Evolutionary conservation across 2,888 invertebrate genomes (phyloP), one percentile per base, ranked within the genome.

Genomic region (Cordilura impudica): DNA sequence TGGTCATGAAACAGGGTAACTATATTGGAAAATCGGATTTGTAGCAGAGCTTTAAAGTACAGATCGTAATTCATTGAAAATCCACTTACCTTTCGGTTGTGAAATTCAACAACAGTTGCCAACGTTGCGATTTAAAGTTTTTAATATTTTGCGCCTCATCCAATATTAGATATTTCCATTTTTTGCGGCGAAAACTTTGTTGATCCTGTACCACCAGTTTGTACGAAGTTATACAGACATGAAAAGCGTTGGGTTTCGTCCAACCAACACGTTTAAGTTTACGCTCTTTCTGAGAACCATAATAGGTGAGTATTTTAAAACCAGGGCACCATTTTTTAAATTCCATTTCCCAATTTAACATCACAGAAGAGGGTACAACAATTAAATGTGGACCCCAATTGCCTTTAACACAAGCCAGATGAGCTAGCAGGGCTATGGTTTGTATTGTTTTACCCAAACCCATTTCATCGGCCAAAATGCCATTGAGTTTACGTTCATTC

Each of bases 261-360:
- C 99, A 99, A 47, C 99, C 96, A 70, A 94, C 95, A 84, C 97
- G 92, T 88, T 97, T 97, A 82, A 94, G 90, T 90, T 96, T 97
- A 71, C 99, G 92, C 89, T 99, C 99, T 89, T 98, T 98, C 85
- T 97, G 97, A 29, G 95, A 94, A 53, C 99, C 99, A 88, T 98
- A 99, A 90, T 99, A 99, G 0, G 99, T 99, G 83, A 99, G 93
- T 86, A 99, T 97, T 92, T 99, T 99, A 90, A 99, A 98, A 63
- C 97, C 97, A 0, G 99, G 99, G 90, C 98, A 99, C 99, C 99
- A 99, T 90, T 99, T 99, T 90, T 99, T 99, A 88, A 98, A 96
- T 91, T 99, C 99, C 97, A 99, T 97, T 91, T 99, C 99, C 99
- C 99, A 99, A 91, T 99, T 99, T 80, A 99, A 92, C 95, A 99